Evolutionary conservation across 2,888 invertebrate species (phyloP).

Genomic region (Geotrupes spiniger): DNA sequence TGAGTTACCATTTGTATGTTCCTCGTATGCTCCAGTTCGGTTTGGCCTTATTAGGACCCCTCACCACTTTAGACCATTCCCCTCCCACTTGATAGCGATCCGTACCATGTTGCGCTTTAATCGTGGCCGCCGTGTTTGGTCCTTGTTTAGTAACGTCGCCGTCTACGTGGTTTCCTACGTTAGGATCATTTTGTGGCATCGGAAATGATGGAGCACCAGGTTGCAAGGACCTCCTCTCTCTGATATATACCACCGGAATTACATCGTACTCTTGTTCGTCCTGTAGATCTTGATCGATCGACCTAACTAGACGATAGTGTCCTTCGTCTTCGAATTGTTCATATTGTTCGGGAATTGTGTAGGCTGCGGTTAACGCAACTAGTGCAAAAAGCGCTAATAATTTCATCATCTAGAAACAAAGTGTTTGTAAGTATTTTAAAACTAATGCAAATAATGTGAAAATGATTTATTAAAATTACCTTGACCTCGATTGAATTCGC

Average conservation of each 20-base stretch:
- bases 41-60: slow-evolving; percentile 17
- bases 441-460: no score
- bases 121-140: slow-evolving; percentile 8
- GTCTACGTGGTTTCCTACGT: background rate
- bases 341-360: no score
- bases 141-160: slow-evolving; percentile 8
- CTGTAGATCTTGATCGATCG: background rate
- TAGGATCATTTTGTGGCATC: slow-evolving; percentile 1
- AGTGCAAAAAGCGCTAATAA: no score
- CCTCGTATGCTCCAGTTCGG: slow-evolving; percentile 13
- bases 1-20: slow-evolving; percentile 11
- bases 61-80: slow-evolving; percentile 15
- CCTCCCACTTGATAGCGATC: slow-evolving; percentile 12
- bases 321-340: no score
- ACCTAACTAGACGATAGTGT: no score
- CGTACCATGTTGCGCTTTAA: slow-evolving; percentile 11
- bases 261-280: background rate
- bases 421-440: no score
- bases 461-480: no score
- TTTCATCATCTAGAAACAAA: no score
- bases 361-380: no score
- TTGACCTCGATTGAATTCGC: no score
- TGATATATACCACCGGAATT: background rate
- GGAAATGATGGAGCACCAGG: slow-evolving; percentile 13
- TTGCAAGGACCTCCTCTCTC: slow-evolving; percentile 9